Evolutionary conservation across 2,888 invertebrate genomes (phyloP).

Genomic region (Eupithecia pulchellata): DNA sequence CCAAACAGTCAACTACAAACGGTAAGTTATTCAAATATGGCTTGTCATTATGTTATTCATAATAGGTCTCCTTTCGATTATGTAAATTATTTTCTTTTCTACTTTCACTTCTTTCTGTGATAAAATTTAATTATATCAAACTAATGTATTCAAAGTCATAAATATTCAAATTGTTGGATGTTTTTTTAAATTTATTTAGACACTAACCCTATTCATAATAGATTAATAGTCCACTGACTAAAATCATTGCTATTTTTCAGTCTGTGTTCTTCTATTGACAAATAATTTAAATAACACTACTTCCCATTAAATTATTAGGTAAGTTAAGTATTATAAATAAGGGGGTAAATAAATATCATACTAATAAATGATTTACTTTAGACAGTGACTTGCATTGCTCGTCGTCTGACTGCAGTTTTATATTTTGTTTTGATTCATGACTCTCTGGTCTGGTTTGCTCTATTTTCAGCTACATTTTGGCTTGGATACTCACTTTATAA

Average conservation of each 20-base stretch:
- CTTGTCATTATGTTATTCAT: conserved; percentile 7
- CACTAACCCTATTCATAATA: not conserved
- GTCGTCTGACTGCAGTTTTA: not conserved
- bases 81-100: conserved; percentile 28
- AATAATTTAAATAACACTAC: no score
- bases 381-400: not conserved
- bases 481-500: not conserved
- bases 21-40: not conserved
- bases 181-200: not conserved
- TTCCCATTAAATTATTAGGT: no score
- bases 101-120: conserved; percentile 32
- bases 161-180: not conserved
- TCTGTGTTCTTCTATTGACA: no score
- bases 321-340: no score
- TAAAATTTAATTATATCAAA: not conserved
- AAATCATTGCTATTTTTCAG: no score
- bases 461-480: not conserved
- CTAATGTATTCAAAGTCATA: not conserved
- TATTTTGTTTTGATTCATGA: not conserved
- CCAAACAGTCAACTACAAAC: not conserved
- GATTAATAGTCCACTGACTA: no score
- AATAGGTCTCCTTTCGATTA: conserved; percentile 30
- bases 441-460: not conserved
- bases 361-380: no score
- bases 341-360: no score